Conservation (phyloP, 2,113 vertebrate genomes). For the Oxygymnocypris stewartii region DNA sequence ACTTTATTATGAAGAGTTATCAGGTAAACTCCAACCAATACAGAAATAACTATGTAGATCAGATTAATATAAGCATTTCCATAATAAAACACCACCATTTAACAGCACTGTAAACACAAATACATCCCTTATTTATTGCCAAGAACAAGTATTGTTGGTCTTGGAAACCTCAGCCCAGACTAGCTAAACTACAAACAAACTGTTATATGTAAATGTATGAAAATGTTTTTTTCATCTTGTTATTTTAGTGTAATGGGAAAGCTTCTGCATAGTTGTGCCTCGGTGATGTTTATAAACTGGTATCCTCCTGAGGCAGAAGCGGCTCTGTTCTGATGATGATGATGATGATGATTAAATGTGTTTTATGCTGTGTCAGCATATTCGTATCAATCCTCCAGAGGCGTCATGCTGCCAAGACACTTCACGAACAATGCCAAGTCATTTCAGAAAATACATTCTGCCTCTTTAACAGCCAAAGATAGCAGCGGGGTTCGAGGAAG, state of each 20-base stretch:
- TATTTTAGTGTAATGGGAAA: neutral
- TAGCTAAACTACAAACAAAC: neutral
- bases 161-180: too few relatives aligned
- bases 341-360: conserved; percentile 81
- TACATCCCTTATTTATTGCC: too few relatives aligned
- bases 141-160: too few relatives aligned
- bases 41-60: neutral
- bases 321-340: too few relatives aligned
- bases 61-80: too few relatives aligned
- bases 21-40: neutral
- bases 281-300: conserved; percentile 43
- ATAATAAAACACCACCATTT: too few relatives aligned
- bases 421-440: conserved; percentile 80
- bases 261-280: neutral
- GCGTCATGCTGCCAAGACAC: conserved; percentile 85
- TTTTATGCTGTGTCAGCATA: conserved; percentile 89
- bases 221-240: neutral
- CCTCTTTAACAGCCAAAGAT: conserved; percentile 69
- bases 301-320: conserved; percentile 65
- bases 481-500: conserved; percentile 59
- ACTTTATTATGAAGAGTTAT: too few relatives aligned
- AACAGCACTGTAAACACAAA: too few relatives aligned
- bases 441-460: conserved; percentile 77
- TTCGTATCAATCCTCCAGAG: conserved; percentile 83
- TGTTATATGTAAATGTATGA: neutral